Percentiles rank a stretch among this genome's conserved stretches.
Conservation (phyloP, 2,888 invertebrate species). For the Athripsodes cinereus region DNA sequence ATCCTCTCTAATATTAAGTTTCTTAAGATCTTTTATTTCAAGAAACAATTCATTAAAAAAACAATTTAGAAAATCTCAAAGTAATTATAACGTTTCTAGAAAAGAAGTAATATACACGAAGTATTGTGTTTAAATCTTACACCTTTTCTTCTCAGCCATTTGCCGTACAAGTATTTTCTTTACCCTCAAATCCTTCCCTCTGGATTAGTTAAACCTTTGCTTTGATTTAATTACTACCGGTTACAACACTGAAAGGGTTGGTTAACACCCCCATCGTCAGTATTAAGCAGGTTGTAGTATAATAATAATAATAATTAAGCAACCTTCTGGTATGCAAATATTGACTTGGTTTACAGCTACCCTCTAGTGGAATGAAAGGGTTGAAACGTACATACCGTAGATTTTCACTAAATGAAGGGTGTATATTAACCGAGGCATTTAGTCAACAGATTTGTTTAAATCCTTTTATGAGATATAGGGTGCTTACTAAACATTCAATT, state of each 20-base stretch:
- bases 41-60: too few species aligned
- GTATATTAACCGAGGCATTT: conserved; percentile 16
- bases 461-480: background rate
- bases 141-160: too few species aligned
- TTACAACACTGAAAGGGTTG: conserved; percentile 22
- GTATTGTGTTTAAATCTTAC: too few species aligned
- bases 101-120: too few species aligned
- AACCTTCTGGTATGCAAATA: conserved; percentile 23
- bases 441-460: conserved; percentile 21
- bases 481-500: background rate
- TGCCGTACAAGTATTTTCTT: too few species aligned
- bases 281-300: background rate
- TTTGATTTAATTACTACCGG: conserved; percentile 25
- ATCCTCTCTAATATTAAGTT: too few species aligned
- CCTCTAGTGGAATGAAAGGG: conserved; percentile 12
- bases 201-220: conserved; percentile 10
- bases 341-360: conserved; percentile 10
- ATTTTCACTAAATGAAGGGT: conserved; percentile 21
- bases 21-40: too few species aligned
- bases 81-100: too few species aligned
- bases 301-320: too few species aligned
- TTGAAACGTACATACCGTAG: conserved; percentile 8
- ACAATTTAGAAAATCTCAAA: too few species aligned
- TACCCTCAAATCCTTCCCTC: too few species aligned
- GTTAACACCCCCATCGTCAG: conserved; percentile 13